phyloP scores from a whole-genome alignment of 2,797 vertebrate species.

The Bryconaethiops microstoma region DNA sequence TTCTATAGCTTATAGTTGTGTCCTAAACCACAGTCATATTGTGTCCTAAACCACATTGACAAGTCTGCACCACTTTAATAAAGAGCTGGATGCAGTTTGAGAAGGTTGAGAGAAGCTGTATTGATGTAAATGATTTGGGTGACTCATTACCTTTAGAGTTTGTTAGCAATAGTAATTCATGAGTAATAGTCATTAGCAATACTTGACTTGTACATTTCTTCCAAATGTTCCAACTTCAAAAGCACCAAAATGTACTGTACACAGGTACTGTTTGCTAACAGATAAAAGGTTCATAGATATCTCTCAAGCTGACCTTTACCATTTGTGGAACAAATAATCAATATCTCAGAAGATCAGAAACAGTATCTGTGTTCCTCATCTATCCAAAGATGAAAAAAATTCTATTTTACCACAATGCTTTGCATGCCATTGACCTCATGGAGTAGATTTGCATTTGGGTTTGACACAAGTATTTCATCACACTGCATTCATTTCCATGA shows the following conservation, averaged over 20 bases:
- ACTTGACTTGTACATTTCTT: background rate
- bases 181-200: background rate
- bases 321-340: background rate
- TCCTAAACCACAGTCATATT: no score
- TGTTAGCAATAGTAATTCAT: no score
- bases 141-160: no score
- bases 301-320: background rate
- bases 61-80: no score
- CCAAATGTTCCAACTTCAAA: background rate
- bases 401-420: background rate
- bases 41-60: no score
- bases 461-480: background rate
- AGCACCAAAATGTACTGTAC: background rate
- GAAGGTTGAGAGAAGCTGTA: no score
- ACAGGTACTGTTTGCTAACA: background rate
- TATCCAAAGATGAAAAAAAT: background rate
- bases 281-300: background rate
- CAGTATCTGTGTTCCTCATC: background rate
- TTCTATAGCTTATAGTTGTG: no score
- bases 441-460: background rate
- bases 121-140: no score
- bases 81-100: no score
- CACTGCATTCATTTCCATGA: slow-evolving; percentile 7
- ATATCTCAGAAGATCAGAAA: background rate
- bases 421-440: background rate